Base-by-base conservation (phyloP, 2,113 vertebrate genomes). In the Chascanopsetta lugubris region DNA sequence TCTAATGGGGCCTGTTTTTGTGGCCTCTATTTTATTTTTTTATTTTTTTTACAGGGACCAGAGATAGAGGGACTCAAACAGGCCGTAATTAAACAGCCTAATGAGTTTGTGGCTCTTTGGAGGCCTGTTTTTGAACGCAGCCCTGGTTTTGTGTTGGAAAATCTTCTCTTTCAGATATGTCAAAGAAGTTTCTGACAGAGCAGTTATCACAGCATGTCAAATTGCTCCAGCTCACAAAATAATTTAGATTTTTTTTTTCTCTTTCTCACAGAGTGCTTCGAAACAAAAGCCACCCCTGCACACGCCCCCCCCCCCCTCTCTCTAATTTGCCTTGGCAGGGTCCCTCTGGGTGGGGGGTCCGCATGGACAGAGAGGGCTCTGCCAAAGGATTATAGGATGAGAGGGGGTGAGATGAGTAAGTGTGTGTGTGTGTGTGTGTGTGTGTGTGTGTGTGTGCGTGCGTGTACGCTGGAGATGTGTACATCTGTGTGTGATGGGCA, bases 201-300 rank as follows among this genome's bases (percentile, higher is more conserved):
- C 95, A 96, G 91, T 98, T 98, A 97, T 98, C 97, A 95, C 97
- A 98, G 96, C 96, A 95, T 95, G 97, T 94, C 94, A 98, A 97
- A 97, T 95, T 96, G 96, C 96, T 95, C 92, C 93, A 91, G 91
- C 90, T 92, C 93, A 93, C 95, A 87, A 95, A 96, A 96, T 93
- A 94, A 95, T 92, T 94, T 95, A 90, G 94, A 94, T 94, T 96
- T 94, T 95, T 92, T 81, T 73, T 64, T 53, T 8, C 21, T 13
- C 17, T 70, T 77, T 81, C 88, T 90, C 56, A 56, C 75, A 89
- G 86, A 92, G 86, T 86, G 87, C 87, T 77, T 76, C 89, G 80
- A 93, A 93, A 93, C 92, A 93, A 93, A 92, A 90, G 88, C 54
- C 54, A 51, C 66, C 69, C 69, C 46, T 68, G 5, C 29, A 4